These are phyloP conservation scores for Aplocera efformata DNA, from an alignment of 2,888 invertebrate species.

Conservation along the genomic window DNA sequence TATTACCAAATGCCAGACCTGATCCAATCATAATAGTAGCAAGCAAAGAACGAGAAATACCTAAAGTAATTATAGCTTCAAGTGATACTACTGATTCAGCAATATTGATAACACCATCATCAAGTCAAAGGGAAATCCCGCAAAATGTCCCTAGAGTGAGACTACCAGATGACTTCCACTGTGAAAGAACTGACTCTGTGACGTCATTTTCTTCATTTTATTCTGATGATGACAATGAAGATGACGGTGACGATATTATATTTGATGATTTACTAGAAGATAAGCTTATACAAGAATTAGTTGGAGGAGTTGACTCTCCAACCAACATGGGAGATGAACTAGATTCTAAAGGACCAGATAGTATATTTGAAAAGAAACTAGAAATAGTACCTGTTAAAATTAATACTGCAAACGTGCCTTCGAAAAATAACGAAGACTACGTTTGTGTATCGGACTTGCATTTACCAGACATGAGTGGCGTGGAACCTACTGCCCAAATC, in stretches of 20 bases:
- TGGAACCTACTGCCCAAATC: constrained; percentile 67
- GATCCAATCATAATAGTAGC: constrained; percentile 29
- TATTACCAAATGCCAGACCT: constrained; percentile 27
- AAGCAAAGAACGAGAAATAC: constrained; percentile 52
- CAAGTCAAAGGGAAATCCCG: constrained; percentile 55
- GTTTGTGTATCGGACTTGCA: constrained; percentile 63
- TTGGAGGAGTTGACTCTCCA: constrained; percentile 69
- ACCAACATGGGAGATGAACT: constrained; percentile 54
- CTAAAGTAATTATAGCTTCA: constrained; percentile 77
- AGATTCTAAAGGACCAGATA: constrained; percentile 70
- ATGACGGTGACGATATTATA: constrained; percentile 49
- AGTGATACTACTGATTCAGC: constrained; percentile 77
- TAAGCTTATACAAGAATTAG: constrained; percentile 66
- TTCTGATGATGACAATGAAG: constrained; percentile 57
- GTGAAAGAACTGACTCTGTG: constrained; percentile 50
- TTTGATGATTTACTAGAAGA: constrained; percentile 63
- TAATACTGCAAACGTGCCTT: constrained; percentile 46
- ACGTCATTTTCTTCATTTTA: constrained; percentile 64
- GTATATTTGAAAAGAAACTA: constrained; percentile 59
- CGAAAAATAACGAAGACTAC: constrained; percentile 60
- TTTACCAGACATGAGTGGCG: constrained; percentile 55
- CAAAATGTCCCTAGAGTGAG: constrained; percentile 73
- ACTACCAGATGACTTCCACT: constrained; percentile 70
- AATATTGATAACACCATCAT: constrained; percentile 82
- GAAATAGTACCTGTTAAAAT: constrained; percentile 72